A percentile compares a stretch with the other conserved stretches of the same genome.
phyloP scores from a whole-genome alignment of 2,113 vertebrate species.

The Heloderma charlesbogerti region DNA sequence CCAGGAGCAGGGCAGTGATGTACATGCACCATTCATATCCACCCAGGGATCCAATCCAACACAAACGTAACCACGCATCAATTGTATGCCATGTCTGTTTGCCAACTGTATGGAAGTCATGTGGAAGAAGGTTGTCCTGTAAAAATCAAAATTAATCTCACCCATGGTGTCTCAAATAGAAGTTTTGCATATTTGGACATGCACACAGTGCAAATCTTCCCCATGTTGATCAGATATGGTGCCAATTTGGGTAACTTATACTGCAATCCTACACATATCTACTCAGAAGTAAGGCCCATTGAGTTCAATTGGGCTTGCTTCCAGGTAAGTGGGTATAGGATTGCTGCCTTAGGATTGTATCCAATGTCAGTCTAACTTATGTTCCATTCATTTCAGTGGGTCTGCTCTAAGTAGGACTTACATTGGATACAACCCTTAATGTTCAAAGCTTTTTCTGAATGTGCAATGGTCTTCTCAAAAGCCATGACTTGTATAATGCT shows the following conservation, averaged over 20 bases:
- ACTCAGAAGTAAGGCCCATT: background rate
- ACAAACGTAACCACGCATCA: background rate
- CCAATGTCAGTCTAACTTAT: no score
- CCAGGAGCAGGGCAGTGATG: background rate
- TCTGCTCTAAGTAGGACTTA: no score
- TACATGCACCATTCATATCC: background rate
- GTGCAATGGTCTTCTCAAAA: background rate
- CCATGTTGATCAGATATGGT: background rate
- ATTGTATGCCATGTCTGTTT: background rate
- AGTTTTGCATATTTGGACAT: background rate
- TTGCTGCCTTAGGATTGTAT: no score
- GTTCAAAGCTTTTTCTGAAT: background rate
- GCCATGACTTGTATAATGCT: background rate
- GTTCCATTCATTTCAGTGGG: no score
- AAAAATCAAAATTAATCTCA: background rate
- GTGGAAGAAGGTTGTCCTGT: background rate
- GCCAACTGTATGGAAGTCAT: background rate
- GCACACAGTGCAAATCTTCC: background rate
- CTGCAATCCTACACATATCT: background rate
- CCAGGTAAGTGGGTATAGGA: no score
- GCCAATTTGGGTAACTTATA: background rate
- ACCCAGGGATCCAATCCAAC: background rate
- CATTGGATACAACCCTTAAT: background rate
- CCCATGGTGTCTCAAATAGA: background rate
- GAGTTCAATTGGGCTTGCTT: background rate